Conservation (phyloP, 2,888 invertebrate species). For the Nomada lathburiana region DNA sequence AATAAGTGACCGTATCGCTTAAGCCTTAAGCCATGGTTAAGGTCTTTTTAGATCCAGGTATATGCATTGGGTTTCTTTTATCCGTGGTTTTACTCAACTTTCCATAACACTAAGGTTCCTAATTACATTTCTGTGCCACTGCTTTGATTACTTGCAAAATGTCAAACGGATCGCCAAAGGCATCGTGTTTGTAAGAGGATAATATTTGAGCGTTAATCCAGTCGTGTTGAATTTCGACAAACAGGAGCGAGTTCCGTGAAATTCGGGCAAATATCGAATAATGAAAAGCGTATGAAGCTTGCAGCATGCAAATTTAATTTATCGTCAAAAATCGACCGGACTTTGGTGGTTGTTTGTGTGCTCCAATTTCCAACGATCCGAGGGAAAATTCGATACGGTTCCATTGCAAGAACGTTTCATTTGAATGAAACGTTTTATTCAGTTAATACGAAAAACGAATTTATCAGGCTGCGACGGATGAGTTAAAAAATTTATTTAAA, state of each 20-base stretch:
- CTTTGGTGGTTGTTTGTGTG: neutral
- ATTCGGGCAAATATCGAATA: slow-evolving; percentile 27
- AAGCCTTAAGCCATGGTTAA: too few relatives aligned
- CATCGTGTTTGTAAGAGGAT: neutral
- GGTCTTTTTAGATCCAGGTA: too few relatives aligned
- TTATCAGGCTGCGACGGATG: neutral
- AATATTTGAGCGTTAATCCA: slow-evolving; percentile 13
- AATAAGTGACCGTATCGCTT: too few relatives aligned
- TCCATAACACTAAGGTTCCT: too few relatives aligned
- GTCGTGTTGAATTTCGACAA: neutral
- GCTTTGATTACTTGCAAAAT: neutral
- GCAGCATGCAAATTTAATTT: slow-evolving; percentile 20
- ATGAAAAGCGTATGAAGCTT: slow-evolving; percentile 13
- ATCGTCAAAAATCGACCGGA: slow-evolving; percentile 5
- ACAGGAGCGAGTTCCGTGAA: neutral
- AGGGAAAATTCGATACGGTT: neutral
- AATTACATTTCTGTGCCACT: too few relatives aligned
- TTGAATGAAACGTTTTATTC: neutral
- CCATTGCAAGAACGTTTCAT: slow-evolving; percentile 1
- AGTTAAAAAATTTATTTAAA: too few relatives aligned
- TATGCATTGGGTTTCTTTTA: too few relatives aligned
- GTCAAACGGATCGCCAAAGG: neutral
- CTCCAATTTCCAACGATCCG: neutral
- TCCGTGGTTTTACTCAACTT: too few relatives aligned
- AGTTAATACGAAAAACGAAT: neutral